Evolutionary conservation across 2,888 invertebrate species (phyloP).

Genomic region (Lobophora halterata): DNA sequence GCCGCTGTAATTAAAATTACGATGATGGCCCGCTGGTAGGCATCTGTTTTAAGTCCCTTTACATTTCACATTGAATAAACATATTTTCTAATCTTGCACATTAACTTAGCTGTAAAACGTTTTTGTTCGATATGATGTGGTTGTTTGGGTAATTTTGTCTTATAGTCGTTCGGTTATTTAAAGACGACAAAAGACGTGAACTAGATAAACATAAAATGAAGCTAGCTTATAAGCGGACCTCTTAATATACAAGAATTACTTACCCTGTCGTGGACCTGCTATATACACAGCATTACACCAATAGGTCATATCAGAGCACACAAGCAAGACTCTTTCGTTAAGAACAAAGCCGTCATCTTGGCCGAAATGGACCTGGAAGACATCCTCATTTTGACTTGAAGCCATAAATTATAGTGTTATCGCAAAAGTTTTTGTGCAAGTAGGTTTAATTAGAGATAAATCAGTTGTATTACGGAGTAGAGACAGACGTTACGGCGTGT

Average conservation of each 20-base stretch:
- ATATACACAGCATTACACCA: background rate
- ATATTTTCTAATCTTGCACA: constrained; percentile 5
- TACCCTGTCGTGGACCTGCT: too few species aligned
- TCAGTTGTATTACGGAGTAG: constrained; percentile 21
- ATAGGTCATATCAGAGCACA: too few species aligned
- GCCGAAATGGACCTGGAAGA: too few species aligned
- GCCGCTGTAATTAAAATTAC: constrained; percentile 71
- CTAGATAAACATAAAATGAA: too few species aligned
- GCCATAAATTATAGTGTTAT: constrained; percentile 3
- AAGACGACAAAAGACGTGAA: too few species aligned
- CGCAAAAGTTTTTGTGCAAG: constrained; percentile 15
- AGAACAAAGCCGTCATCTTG: too few species aligned
- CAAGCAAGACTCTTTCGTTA: too few species aligned
- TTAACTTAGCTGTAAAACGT: background rate
- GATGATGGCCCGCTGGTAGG: constrained; percentile 54
- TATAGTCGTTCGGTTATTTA: too few species aligned
- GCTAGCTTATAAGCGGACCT: too few species aligned
- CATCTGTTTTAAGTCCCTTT: constrained; percentile 62
- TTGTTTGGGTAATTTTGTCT: too few species aligned
- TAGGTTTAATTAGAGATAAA: constrained; percentile 23
- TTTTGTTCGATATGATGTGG: too few species aligned
- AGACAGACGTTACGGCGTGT: constrained; percentile 49
- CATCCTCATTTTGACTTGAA: constrained; percentile 6
- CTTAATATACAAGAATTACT: too few species aligned
- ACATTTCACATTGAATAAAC: constrained; percentile 19